Base-by-base conservation (phyloP, 2,797 vertebrate genomes). In the Knipowitschia caucasica region DNA sequence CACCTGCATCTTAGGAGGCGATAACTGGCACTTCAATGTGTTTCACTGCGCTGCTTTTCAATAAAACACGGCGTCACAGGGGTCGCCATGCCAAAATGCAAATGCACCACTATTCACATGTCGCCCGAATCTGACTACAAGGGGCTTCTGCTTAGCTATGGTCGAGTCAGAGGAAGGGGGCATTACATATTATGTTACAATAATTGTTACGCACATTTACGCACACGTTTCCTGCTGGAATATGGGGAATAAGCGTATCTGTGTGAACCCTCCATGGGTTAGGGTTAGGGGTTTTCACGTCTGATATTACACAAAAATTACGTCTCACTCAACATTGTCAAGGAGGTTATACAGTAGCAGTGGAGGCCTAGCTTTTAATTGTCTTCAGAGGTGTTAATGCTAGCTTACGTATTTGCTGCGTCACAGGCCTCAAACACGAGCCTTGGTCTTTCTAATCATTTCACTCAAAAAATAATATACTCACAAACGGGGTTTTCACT, bases 31-130 rank as follows among this genome's bases (percentile, higher is more conserved):
- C 64, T 72, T 73, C 56, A 75, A 81, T 72, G 62, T 24, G 61
- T 56, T 61, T 55, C 53, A 26, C 45, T 31, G 27, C 50, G 53
- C 53, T 73, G 67, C 62, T 62, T 73, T 71, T 77, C 70, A 67
- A 39, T 34, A 21, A 35, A 70, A 75, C 57, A 52, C 38, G 59
- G 53, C 50, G 18, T 66, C 31, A 49, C 50, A 21, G 46, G 38
- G 40, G 36, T 61, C 62, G 67, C 62, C 59, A 59, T 77, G 78
- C 69, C 76, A 82, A 77, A 60, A 81, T 79, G 72, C 72, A 83
- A 82, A 80, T 77, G 59, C 21, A 46, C 34, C 73, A 56, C 66
- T 64, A 71, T 81, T 81, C 67, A 83, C 27, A 80, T 59, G 72
- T 81, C 64, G 71, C 59, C 53, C 38, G 57, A 53, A 70, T 78